Conservation (phyloP, 2,797 vertebrate genomes). For the Pogoniulus pusillus region DNA sequence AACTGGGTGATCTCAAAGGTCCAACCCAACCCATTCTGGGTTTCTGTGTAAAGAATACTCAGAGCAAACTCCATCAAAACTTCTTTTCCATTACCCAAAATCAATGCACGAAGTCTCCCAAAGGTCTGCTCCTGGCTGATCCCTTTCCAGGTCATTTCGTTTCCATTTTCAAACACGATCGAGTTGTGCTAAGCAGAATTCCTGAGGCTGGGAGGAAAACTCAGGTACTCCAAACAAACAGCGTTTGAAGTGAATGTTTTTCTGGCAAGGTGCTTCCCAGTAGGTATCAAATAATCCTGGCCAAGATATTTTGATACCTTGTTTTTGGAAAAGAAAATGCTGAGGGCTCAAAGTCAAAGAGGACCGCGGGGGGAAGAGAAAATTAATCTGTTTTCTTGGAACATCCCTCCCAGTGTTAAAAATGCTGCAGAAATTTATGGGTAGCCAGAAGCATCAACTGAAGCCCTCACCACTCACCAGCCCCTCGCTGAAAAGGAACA, state of each 20-base stretch:
- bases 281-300: conserved; percentile 43
- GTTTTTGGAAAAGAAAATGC: conserved; percentile 65
- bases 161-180: conserved; percentile 30
- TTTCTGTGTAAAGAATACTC: background rate
- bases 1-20: too few relatives aligned
- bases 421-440: conserved; percentile 38
- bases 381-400: conserved; percentile 55
- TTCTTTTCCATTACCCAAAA: background rate
- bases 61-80: background rate
- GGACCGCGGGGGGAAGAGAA: conserved; percentile 22
- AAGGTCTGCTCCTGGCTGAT: background rate
- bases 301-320: conserved; percentile 66
- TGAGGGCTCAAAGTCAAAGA: conserved; percentile 60
- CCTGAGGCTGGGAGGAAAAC: conserved; percentile 62
- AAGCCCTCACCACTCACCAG: background rate
- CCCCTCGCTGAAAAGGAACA: background rate
- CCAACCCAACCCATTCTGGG: too few relatives aligned
- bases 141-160: conserved; percentile 25
- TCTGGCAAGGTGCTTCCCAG: conserved; percentile 52
- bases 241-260: conserved; percentile 59
- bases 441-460: conserved; percentile 48
- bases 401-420: conserved; percentile 34
- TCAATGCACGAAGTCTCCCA: background rate
- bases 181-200: conserved; percentile 59
- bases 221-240: conserved; percentile 68